phyloP scores from a whole-genome alignment of 2,888 invertebrate species.

The Sesia bembeciformis region DNA sequence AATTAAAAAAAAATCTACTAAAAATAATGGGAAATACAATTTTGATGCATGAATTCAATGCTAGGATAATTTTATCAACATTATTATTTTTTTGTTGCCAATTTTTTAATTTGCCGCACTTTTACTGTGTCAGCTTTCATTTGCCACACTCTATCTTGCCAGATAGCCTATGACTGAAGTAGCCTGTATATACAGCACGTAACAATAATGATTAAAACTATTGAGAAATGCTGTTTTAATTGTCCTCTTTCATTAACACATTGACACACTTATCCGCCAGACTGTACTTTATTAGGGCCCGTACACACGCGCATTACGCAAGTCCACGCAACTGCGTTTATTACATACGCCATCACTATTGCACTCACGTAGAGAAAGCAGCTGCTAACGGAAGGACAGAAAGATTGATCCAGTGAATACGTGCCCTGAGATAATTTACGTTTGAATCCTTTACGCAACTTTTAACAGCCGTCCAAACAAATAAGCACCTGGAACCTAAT shows the following conservation, averaged over 20 bases:
- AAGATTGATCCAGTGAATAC: conserved; percentile 29
- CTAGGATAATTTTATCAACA: no score
- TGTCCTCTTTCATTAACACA: conserved; percentile 32
- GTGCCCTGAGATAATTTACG: conserved; percentile 40
- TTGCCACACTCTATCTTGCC: no score
- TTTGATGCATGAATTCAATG: no score
- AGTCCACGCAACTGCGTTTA: conserved; percentile 17
- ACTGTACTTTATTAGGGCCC: conserved; percentile 35
- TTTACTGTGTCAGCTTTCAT: no score
- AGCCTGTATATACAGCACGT: no score
- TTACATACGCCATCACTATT: conserved; percentile 20
- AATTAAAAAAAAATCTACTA: no score
- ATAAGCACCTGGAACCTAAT: background rate
- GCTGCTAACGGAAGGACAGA: conserved; percentile 46
- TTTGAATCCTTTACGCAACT: conserved; percentile 37
- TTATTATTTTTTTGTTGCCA: no score
- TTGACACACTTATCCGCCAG: conserved; percentile 39
- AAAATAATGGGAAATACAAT: no score
- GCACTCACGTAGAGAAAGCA: conserved; percentile 62
- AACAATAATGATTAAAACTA: no score
- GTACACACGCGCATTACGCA: conserved; percentile 17
- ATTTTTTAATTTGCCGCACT: no score
- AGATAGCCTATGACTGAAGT: no score
- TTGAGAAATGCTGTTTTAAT: no score
- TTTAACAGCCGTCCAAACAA: background rate